Percentiles rank a stretch among this genome's conserved stretches.
Conservation (phyloP, 2,113 vertebrate species). For the Craseonycteris thonglongyai region DNA sequence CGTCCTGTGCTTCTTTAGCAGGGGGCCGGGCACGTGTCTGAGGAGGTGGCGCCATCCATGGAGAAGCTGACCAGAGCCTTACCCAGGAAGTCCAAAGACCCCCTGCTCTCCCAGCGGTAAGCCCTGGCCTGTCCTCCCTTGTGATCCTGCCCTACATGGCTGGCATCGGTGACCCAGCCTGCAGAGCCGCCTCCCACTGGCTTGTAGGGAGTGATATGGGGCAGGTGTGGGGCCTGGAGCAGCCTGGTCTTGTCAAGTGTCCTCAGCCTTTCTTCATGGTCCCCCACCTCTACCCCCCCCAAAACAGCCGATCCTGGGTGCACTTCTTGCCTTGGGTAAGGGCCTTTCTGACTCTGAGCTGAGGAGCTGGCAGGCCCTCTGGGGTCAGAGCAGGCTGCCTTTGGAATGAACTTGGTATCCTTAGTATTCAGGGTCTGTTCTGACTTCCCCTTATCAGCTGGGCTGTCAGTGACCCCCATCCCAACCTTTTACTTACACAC, state of each 20-base stretch:
- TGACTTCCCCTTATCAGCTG: background rate
- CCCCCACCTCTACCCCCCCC: too few relatives aligned
- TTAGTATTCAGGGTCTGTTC: background rate
- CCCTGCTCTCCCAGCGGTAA: conserved; percentile 90
- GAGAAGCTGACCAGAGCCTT: conserved; percentile 73
- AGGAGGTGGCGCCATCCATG: conserved; percentile 48
- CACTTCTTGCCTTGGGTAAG: background rate
- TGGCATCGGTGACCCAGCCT: background rate
- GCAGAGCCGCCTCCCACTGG: background rate
- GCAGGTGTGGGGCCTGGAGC: background rate
- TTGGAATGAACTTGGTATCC: background rate
- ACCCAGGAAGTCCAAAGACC: conserved; percentile 87
- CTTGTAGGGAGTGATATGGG: background rate
- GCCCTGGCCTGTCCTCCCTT: background rate
- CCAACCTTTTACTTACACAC: background rate
- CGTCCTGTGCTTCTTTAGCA: conserved; percentile 25
- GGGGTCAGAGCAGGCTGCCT: background rate
- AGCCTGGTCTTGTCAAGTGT: background rate
- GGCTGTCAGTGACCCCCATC: background rate
- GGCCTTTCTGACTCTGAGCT: background rate
- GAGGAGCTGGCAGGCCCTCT: background rate
- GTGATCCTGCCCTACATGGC: background rate
- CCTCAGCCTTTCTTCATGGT: background rate
- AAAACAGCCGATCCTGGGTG: background rate
- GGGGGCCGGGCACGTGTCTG: conserved; percentile 12